Conservation (phyloP, 2,888 invertebrate species). For the Eutolmus rufibarbis region DNA sequence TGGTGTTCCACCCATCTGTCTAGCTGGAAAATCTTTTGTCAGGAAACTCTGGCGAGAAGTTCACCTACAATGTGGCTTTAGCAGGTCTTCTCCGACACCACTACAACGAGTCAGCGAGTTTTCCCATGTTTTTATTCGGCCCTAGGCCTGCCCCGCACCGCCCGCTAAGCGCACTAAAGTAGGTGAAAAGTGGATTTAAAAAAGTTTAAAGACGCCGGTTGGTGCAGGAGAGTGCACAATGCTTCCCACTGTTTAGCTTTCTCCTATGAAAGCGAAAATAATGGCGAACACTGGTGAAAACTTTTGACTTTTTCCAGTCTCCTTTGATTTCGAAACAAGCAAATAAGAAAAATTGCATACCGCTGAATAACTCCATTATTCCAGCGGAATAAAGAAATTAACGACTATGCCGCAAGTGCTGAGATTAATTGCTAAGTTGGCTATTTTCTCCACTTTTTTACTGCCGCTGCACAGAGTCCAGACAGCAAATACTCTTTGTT, state of each 20-base stretch:
- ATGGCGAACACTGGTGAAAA: neutral
- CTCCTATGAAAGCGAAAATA: conserved; percentile 4
- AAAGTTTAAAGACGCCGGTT: conserved; percentile 23
- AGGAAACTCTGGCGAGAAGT: conserved; percentile 37
- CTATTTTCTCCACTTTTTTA: neutral
- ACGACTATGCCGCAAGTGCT: neutral
- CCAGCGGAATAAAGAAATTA: neutral
- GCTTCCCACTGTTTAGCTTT: neutral
- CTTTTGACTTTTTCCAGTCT: conserved; percentile 5
- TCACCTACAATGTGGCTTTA: conserved; percentile 33
- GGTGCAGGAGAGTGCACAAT: neutral
- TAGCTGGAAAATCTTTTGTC: conserved; percentile 38
- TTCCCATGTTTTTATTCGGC: neutral
- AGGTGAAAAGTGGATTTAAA: conserved; percentile 21
- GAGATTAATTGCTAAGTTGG: neutral
- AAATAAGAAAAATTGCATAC: conserved; percentile 2
- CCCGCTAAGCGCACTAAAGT: conserved; percentile 12
- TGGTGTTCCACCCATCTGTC: conserved; percentile 41
- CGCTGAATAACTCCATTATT: conserved; percentile 6
- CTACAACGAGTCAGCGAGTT: neutral
- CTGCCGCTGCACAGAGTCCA: neutral
- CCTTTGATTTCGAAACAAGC: neutral
- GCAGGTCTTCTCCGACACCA: neutral
- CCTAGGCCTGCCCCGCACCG: neutral
- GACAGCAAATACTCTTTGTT: neutral